Evolutionary conservation across 2,888 invertebrate species (phyloP).

Genomic region (Ormyrus thymus): DNA sequence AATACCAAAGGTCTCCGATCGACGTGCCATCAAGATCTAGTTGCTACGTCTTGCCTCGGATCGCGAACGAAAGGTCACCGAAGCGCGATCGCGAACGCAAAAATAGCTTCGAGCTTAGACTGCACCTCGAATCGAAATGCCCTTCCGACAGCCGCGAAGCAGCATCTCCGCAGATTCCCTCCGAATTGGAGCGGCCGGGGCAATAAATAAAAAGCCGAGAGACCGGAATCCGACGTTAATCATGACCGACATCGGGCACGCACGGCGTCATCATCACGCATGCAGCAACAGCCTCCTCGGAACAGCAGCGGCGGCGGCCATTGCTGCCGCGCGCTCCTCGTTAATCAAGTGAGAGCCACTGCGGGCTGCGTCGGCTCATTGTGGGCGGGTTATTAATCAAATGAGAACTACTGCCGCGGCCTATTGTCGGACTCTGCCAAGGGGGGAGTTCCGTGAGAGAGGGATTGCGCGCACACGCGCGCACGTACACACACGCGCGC

Average conservation of each 20-base stretch:
- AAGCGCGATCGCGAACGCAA: too few relatives aligned
- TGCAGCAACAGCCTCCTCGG: background rate
- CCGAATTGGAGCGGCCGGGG: too few relatives aligned
- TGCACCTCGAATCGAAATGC: too few relatives aligned
- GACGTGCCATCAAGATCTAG: background rate
- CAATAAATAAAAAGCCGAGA: too few relatives aligned
- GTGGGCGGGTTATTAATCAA: slow-evolving; percentile 74
- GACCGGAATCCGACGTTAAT: too few relatives aligned
- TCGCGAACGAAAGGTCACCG: background rate
- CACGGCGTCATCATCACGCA: too few relatives aligned
- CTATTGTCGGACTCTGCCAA: slow-evolving; percentile 69
- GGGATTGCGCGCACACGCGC: background rate
- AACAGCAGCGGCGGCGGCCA: slow-evolving; percentile 28
- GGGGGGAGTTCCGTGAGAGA: slow-evolving; percentile 60
- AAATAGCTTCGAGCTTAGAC: too few relatives aligned
- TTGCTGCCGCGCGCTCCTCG: slow-evolving; percentile 58
- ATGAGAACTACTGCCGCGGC: slow-evolving; percentile 73
- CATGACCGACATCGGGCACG: too few relatives aligned
- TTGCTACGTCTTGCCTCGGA: background rate
- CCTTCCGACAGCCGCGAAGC: too few relatives aligned
- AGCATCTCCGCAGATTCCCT: too few relatives aligned
- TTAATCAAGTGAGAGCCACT: slow-evolving; percentile 74
- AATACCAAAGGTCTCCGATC: background rate
- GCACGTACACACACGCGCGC: background rate
- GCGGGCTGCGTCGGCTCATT: slow-evolving; percentile 65